A percentile compares a stretch with the other conserved stretches of the same genome.
phyloP scores from a whole-genome alignment of 2,797 vertebrate species.

The Clamator glandarius region DNA sequence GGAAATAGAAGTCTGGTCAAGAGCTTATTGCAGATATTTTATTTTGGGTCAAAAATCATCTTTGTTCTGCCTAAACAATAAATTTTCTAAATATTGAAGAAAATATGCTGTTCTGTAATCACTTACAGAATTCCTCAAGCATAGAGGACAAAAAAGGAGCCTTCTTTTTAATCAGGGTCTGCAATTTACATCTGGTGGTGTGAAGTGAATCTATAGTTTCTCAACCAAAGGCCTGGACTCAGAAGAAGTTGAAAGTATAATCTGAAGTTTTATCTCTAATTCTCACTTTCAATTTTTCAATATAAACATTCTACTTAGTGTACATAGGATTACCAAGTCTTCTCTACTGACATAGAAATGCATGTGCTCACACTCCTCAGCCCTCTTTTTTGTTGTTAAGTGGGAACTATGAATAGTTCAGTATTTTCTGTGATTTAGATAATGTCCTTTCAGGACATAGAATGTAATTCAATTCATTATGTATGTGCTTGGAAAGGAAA shows the following conservation, averaged over 20 bases:
- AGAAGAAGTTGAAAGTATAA: neutral
- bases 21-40: neutral
- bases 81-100: neutral
- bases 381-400: neutral
- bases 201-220: no score
- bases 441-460: constrained; percentile 11
- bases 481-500: neutral
- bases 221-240: neutral
- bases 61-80: neutral
- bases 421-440: constrained; percentile 13
- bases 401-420: neutral
- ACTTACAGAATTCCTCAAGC: neutral
- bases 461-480: constrained; percentile 7
- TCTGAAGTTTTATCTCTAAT: constrained; percentile 4
- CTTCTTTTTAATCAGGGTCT: neutral
- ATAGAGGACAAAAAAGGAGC: neutral
- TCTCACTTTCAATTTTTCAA: neutral
- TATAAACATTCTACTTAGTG: neutral
- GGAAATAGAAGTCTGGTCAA: neutral
- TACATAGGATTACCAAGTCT: neutral
- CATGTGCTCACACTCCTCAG: neutral
- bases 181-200: neutral
- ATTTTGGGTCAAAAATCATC: neutral
- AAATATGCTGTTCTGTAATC: neutral
- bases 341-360: neutral